Percentiles rank a stretch among this genome's conserved stretches.
Conservation (phyloP, 1,140 invertebrate genomes). For the Harlomillsia oculata region DNA sequence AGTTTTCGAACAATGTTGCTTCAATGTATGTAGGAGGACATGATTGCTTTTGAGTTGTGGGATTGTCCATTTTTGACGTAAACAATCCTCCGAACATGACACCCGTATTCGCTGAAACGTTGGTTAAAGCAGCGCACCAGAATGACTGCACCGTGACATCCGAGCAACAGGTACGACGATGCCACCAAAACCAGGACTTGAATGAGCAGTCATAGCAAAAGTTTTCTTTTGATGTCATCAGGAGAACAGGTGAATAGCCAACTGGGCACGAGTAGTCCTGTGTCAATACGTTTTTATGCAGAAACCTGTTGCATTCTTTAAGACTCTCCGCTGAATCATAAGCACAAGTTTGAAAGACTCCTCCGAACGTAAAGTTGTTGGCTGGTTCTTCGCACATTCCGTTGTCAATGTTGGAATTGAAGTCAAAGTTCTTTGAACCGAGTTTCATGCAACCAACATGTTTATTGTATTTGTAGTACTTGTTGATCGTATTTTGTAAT, state of each 20-base stretch:
- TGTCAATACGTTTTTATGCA: background rate
- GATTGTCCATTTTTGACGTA: constrained; percentile 1
- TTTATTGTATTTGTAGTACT: constrained; percentile 4
- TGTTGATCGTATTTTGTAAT: background rate
- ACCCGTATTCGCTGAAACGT: constrained; percentile 3
- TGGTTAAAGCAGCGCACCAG: constrained; percentile 4
- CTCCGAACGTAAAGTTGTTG: constrained; percentile 17
- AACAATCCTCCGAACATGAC: constrained; percentile 8
- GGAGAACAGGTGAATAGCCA: background rate
- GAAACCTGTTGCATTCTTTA: too few relatives aligned
- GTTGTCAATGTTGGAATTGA: constrained; percentile 10
- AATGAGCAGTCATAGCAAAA: background rate
- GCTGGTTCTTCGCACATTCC: background rate
- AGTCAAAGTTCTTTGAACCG: constrained; percentile 19
- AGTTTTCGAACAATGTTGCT: background rate
- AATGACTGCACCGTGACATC: background rate
- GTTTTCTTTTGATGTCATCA: background rate
- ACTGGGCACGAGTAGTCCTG: background rate
- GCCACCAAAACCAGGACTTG: too few relatives aligned
- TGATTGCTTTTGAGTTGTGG: background rate
- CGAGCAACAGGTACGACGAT: background rate
- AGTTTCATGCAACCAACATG: constrained; percentile 7
- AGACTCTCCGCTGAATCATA: background rate
- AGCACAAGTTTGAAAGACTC: background rate
- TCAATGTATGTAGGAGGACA: constrained; percentile 3